Base-by-base conservation (phyloP, 2,797 vertebrate species). In the Hirundo rustica region DNA sequence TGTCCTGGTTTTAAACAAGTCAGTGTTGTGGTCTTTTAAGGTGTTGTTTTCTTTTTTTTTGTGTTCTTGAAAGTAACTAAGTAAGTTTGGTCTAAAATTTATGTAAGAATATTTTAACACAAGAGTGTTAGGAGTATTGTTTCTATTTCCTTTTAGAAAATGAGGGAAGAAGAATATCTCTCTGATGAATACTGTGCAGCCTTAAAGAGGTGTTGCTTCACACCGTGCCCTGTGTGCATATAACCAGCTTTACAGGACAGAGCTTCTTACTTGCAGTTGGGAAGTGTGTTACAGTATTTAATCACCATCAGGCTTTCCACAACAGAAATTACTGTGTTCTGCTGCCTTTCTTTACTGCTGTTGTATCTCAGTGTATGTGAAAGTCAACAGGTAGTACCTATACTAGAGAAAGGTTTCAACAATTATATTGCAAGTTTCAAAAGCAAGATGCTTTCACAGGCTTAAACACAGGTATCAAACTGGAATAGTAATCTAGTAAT, bases 211-310 rank as follows among this genome's bases (percentile, higher is more conserved):
- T 68, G 34, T 85, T 88, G 42, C 50, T 87, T 72, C 38, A 30
- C 17, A 18, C 38, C 13, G 15, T 88, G 10, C 10, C 5, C 8
- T 60, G 62, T 73, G 40, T 83, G 47, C 57, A 13, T 83, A 8
- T 83, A 80, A 60, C 16, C 73, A 26, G 22, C 26, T 88, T 89
- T 82, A 62, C 32, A 73, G 51, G 22, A 38, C 29, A 32, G 26
- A 9, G 18, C 73, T 71, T 77, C n/a, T 83, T 83, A 30, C 64
- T 70, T 90, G n/a, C 36, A 80, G 53, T 73, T 95, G 57, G 32
- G 65, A 89, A 91, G 83, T 67, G 42, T 60, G 61, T 90, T 91
- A 16, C 74, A 76, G 19, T 70, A 54, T 71, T 93, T 92, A 86
- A 78, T 78, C 66, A 58, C 62, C 38, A 7, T 86, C 44, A 86